A percentile compares a stretch with the other conserved stretches of the same genome.
phyloP scores from a whole-genome alignment of 2,888 invertebrate genomes.

The Netelia fuscicornis region DNA sequence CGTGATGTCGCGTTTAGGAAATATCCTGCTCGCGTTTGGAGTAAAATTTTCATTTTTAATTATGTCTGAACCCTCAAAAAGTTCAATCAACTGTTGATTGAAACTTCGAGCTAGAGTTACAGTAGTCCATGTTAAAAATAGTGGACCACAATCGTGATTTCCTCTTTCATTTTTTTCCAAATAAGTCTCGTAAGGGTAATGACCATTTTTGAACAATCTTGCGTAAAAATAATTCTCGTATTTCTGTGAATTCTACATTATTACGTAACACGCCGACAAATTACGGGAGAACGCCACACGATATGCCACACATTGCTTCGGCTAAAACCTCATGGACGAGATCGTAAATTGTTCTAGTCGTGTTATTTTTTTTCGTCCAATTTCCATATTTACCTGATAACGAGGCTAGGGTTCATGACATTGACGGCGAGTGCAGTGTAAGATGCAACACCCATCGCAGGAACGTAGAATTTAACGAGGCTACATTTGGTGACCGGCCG shows the following conservation, averaged over 20 bases:
- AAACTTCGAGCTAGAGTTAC: not conserved
- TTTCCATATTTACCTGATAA: constrained; percentile 87
- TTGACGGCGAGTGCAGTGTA: constrained; percentile 93
- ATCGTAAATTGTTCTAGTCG: not conserved
- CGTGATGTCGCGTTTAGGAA: constrained; percentile 91
- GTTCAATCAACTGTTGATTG: not conserved
- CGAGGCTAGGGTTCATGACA: constrained; percentile 93
- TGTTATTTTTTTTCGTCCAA: not conserved
- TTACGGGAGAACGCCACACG: constrained; percentile 11
- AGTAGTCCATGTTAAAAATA: not conserved
- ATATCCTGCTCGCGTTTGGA: constrained; percentile 86
- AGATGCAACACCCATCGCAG: constrained; percentile 90
- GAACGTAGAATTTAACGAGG: constrained; percentile 91
- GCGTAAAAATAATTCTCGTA: constrained; percentile 9
- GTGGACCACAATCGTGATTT: not conserved
- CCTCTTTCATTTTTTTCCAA: not conserved
- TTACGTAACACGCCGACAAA: constrained; percentile 54
- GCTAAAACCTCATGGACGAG: constrained; percentile 14
- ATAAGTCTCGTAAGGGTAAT: too few species aligned
- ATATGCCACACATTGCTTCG: not conserved
- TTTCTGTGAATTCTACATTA: constrained; percentile 17
- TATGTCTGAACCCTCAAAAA: not conserved
- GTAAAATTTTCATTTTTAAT: not conserved
- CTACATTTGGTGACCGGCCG: constrained; percentile 91
- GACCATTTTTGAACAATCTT: not conserved